A percentile compares a stretch with the other conserved stretches of the same genome.
Conservation (phyloP, 1,140 invertebrate genomes). For the Philopotamus ludificatus region DNA sequence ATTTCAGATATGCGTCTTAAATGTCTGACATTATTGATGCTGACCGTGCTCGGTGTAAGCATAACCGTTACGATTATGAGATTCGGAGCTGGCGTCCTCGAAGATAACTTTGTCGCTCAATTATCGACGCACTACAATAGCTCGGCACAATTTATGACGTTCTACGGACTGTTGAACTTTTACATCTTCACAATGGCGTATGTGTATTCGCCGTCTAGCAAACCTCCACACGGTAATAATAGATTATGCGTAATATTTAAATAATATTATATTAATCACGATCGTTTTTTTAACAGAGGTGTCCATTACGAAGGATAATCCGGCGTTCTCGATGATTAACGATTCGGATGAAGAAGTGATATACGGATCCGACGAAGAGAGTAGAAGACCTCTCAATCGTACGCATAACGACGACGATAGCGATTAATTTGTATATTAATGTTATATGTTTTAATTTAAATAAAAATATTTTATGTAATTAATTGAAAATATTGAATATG, state of each 20-base stretch:
- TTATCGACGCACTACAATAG: conserved; percentile 84
- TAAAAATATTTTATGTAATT: no score
- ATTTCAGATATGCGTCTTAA: conserved; percentile 90
- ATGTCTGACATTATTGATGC: conserved; percentile 84
- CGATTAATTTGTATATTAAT: conserved; percentile 60
- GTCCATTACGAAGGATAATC: conserved; percentile 93
- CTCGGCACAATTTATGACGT: conserved; percentile 91
- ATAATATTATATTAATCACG: conserved; percentile 11
- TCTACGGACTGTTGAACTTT: conserved; percentile 94
- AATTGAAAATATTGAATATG: no score
- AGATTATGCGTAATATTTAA: conserved; percentile 5
- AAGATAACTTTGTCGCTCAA: conserved; percentile 91
- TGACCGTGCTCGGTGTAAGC: conserved; percentile 78
- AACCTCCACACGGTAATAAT: conserved; percentile 74
- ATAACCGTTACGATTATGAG: conserved; percentile 75
- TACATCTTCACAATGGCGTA: conserved; percentile 93
- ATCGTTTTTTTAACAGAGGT: conserved; percentile 65
- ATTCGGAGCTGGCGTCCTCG: conserved; percentile 84
- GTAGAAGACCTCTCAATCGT: conserved; percentile 70
- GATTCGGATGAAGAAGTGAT: conserved; percentile 97
- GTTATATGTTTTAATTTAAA: no score
- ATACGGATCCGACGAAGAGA: conserved; percentile 90
- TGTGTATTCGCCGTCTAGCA: conserved; percentile 85
- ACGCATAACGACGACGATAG: conserved; percentile 67
- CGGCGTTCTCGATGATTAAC: conserved; percentile 96